Evolutionary conservation across 2,113 vertebrate genomes (phyloP), one percentile per base, ranked within the genome.

Genomic region (Callaeas wilsoni): DNA sequence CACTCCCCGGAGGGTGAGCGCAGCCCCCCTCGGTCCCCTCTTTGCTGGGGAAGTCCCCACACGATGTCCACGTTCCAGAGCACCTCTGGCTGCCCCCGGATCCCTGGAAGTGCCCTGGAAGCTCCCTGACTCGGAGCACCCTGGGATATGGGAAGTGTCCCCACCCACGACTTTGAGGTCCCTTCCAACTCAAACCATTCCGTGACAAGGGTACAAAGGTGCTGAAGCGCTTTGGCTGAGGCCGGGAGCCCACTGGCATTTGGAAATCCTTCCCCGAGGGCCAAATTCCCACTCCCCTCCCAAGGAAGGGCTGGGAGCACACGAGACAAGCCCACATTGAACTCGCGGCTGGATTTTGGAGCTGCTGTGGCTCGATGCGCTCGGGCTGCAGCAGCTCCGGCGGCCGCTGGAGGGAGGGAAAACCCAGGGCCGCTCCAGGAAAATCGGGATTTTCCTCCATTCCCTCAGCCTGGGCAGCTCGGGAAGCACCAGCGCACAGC

Each of bases 21-120:
- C 27, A 23, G 44, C 30, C 39, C 49, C 39, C 8, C 15, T 19
- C 0, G 3, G 16, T 16, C 41, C 41, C 33, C 30, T 71, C n/a
- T 78, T 6, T 2, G 23, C 26, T 5, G 27, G 25, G 33, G 27
- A 71, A n/a, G 47, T 7, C 29, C 52, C 49, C 47, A 27, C 17
- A 1, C 0, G 0, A 20, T 1, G 14, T 2, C 53, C 13, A 6
- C 2, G 3, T 20, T 35, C n/a, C n/a, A n/a, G n/a, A n/a, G n/a
- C n/a, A n/a, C n/a, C n/a, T n/a, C n/a, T n/a, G n/a, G n/a, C n/a
- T n/a, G n/a, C n/a, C n/a, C 29, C 47, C 13, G 39, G 39, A 35
- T 49, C 12, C 21, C 67, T 35, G 18, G 44, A 6, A 73, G 35
- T 16, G 57, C 20, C 33, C n/a, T n/a, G n/a, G n/a, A n/a, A n/a